Evolutionary conservation across 2,113 vertebrate species (phyloP).

Genomic region (Dinomys branickii): DNA sequence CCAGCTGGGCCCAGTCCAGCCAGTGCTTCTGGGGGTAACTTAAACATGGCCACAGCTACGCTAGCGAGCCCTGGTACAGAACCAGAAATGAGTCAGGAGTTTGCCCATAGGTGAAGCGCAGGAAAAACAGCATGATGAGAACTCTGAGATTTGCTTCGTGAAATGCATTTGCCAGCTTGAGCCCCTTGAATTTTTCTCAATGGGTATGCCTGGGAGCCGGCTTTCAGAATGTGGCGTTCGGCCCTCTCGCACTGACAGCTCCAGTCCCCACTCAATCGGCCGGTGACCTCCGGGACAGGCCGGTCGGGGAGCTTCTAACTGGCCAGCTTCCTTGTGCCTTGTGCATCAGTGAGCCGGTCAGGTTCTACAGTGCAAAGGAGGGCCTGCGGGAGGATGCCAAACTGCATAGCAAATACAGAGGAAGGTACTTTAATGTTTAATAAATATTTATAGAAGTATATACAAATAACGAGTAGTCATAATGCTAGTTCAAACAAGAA

Average conservation of each 20-base stretch:
- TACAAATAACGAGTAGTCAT: slow-evolving; percentile 32
- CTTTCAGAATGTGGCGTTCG: neutral
- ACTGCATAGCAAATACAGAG: slow-evolving; percentile 39
- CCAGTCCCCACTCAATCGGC: neutral
- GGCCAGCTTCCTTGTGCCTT: neutral
- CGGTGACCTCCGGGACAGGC: neutral
- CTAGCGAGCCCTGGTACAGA: neutral
- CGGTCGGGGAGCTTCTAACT: neutral
- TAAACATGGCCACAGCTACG: neutral
- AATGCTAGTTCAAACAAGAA: slow-evolving; percentile 52
- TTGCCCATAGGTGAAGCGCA: neutral
- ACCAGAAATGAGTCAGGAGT: neutral
- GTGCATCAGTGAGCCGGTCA: neutral
- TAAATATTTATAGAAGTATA: slow-evolving; percentile 66
- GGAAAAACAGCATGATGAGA: neutral
- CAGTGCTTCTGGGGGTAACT: neutral
- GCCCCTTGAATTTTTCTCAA: neutral
- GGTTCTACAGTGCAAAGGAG: neutral
- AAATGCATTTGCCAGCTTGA: neutral
- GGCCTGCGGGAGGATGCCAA: slow-evolving; percentile 31
- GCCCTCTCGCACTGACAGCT: neutral
- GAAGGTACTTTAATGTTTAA: slow-evolving; percentile 37
- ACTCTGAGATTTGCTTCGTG: neutral
- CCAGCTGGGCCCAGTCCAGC: neutral
- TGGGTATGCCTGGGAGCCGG: neutral